Evolutionary conservation across 1,140 invertebrate species (phyloP), one percentile per base, ranked within the genome.

Genomic region (Drosophila sproati): DNA sequence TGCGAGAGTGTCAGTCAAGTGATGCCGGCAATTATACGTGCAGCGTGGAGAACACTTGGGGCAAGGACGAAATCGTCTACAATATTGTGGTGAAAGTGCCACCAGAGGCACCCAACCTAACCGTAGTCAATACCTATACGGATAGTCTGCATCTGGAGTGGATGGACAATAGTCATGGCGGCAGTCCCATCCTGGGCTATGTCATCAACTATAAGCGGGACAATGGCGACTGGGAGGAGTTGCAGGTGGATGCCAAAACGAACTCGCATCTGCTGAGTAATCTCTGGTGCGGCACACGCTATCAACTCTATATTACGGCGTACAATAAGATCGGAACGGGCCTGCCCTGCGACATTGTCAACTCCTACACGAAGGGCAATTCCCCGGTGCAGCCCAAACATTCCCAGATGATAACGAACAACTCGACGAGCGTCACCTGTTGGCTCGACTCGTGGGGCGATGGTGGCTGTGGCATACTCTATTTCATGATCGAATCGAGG

Each of bases 11-110:
- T 31, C 96, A 97, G 91, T 94, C 96, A 80, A 94, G 94, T 28
- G 96, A 97, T 92, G 96, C 96, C 85, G 97, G 97, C n/a, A 98
- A 98, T 93, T 98, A 98, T 91, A 96, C 97, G 2, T 99, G 98
- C 91, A 93, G 94, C 28, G 92, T 97, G 3, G 95, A 96, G 79
- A 98, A 99, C 92, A 93, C 94, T 5, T 95, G 98, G 92, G 97
- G 97, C 1, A 95, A 94, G 50, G 98, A 98, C 93, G 95, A 96
- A 82, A 97, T 98, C 63, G 95, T 95, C 0, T 98, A 98, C 82
- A 93, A 93, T 55, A 94, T 95, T 12, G 94, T 94, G 76, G 94
- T 96, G 52, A 94, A 95, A 80, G 96, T 96, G 34, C 96, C 96
- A 4, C 95, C 95, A 1, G 94, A 95, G 78, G 94, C 95, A 50